A percentile compares a stretch with the other conserved stretches of the same genome.
Conservation (phyloP, 2,113 vertebrate species). For the Ptilorrhoa leucosticta region DNA sequence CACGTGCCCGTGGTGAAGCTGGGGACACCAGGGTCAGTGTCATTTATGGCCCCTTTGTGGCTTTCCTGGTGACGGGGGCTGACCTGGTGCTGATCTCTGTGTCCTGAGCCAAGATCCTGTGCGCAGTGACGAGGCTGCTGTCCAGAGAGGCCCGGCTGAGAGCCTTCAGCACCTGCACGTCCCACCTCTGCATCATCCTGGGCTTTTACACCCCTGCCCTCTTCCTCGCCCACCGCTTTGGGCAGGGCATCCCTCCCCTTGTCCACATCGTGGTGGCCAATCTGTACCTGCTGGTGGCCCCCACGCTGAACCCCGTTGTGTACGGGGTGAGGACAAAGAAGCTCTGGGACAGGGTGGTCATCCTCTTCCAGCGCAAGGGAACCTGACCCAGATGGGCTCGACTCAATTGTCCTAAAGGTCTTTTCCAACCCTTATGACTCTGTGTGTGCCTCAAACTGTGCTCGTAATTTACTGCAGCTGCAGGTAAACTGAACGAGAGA, state of each 20-base stretch:
- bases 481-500: rapidly evolving
- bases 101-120: conserved; percentile 37
- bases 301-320: conserved; percentile 29
- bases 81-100: background rate
- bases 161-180: conserved; percentile 34
- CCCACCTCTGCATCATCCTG: conserved; percentile 43
- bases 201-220: background rate
- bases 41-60: background rate
- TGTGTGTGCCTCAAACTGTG: background rate
- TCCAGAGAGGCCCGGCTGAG: background rate
- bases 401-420: too few species aligned
- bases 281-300: conserved; percentile 50
- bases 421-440: background rate
- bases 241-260: background rate
- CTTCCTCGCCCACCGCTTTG: conserved; percentile 24
- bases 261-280: background rate
- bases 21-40: background rate
- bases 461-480: background rate
- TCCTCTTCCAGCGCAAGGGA: background rate
- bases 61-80: background rate
- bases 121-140: background rate
- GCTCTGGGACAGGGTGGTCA: background rate
- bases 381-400: rapidly evolving
- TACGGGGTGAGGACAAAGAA: background rate
- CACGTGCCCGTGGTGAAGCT: conserved; percentile 50